Conservation (phyloP, 23 tunicate genomes). For the Ciona savignyi region DNA sequence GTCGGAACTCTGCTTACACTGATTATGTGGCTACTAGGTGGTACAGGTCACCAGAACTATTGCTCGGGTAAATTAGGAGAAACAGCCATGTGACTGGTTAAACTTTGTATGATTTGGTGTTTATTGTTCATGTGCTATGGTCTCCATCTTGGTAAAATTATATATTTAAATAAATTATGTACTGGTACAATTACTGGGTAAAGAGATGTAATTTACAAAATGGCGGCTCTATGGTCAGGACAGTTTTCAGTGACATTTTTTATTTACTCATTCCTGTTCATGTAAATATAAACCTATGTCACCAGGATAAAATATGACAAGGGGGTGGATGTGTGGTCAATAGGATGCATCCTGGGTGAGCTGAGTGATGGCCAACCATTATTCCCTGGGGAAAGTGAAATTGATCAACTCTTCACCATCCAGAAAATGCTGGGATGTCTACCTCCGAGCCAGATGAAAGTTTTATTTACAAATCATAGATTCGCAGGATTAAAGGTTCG, state of each 20-base stretch:
- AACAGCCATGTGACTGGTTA: too few relatives aligned
- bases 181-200: too few relatives aligned
- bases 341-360: conserved; percentile 96
- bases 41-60: conserved; percentile 92
- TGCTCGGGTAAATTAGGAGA: conserved; percentile 84
- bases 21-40: conserved; percentile 97
- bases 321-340: conserved; percentile 99
- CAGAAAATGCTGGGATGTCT: conserved; percentile 85
- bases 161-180: too few relatives aligned
- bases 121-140: too few relatives aligned
- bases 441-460: conserved; percentile 80
- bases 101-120: too few relatives aligned
- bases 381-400: conserved; percentile 97
- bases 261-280: too few relatives aligned
- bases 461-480: conserved; percentile 52
- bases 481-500: conserved; percentile 78
- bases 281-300: conserved; percentile 5
- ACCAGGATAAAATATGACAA: conserved; percentile 74
- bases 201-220: too few relatives aligned
- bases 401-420: conserved; percentile 83
- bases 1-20: conserved; percentile 66
- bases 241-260: too few relatives aligned
- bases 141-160: too few relatives aligned
- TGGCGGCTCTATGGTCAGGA: too few relatives aligned
- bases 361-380: conserved; percentile 92